These are phyloP conservation scores for Camponotus vicinus DNA, from an alignment of 1,140 invertebrate genomes.

Conservation along the genomic window DNA sequence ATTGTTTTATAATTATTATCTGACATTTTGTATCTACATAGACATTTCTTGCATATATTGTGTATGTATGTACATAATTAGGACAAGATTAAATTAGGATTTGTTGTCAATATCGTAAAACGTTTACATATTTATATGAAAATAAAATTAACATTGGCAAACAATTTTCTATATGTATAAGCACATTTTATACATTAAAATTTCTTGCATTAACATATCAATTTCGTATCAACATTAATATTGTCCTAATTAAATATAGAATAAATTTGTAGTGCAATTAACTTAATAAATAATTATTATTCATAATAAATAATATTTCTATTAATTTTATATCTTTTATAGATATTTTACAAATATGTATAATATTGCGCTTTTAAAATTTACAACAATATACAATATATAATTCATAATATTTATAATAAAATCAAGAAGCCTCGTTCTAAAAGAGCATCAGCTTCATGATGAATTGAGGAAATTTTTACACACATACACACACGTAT, in stretches of 20 bases:
- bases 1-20: background rate
- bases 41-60: background rate
- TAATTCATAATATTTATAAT: slow-evolving; percentile 19
- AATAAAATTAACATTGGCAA: slow-evolving; percentile 30
- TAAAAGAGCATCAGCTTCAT: background rate
- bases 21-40: background rate
- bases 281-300: background rate
- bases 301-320: background rate
- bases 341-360: slow-evolving; percentile 22
- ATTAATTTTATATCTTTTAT: background rate
- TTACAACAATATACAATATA: slow-evolving; percentile 17
- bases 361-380: slow-evolving; percentile 26
- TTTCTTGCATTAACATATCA: background rate
- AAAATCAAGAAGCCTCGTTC: background rate
- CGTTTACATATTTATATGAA: background rate
- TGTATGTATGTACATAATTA: background rate
- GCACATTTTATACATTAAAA: background rate
- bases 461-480: background rate
- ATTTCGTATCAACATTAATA: slow-evolving; percentile 32
- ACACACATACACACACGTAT: no score
- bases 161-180: background rate
- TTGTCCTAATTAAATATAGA: slow-evolving; percentile 1
- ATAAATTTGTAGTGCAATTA: slow-evolving; percentile 16
- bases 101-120: background rate
- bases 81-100: background rate